A percentile compares a stretch with the other conserved stretches of the same genome.
These are phyloP conservation scores for Macrophya alboannulata DNA, from an alignment of 2,888 invertebrate species.

Conservation along the genomic window DNA sequence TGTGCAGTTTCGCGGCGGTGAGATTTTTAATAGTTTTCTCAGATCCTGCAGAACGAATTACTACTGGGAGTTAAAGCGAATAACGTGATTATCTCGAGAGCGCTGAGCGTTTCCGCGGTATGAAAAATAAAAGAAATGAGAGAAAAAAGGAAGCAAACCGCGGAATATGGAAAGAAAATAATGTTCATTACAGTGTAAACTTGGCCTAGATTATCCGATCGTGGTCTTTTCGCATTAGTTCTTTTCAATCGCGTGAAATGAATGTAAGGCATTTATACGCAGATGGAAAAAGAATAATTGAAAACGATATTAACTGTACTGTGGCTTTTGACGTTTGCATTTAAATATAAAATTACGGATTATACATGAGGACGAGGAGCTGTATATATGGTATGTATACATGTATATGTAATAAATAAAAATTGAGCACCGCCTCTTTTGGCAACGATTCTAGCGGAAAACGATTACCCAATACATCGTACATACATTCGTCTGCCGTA, in stretches of 20 bases:
- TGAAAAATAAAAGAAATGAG: too few relatives aligned
- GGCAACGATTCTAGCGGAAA: conserved; percentile 35
- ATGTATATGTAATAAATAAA: conserved; percentile 35
- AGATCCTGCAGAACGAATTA: neutral
- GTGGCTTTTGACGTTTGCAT: conserved; percentile 46
- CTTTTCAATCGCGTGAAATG: neutral
- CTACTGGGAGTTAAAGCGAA: neutral
- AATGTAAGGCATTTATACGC: neutral
- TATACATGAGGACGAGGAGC: conserved; percentile 24
- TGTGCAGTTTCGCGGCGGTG: neutral
- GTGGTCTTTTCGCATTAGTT: neutral
- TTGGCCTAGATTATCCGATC: neutral
- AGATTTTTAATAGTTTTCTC: conserved; percentile 17
- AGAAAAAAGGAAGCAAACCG: neutral
- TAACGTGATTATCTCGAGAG: neutral
- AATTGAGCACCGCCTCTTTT: conserved; percentile 34
- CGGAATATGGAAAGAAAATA: neutral
- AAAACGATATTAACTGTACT: neutral
- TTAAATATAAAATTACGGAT: conserved; percentile 52
- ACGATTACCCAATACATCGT: conserved; percentile 45
- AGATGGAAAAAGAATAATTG: neutral
- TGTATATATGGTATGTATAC: conserved; percentile 10
- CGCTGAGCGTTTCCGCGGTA: neutral
- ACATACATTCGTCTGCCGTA: neutral
- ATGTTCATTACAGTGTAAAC: neutral